phyloP scores from a whole-genome alignment of 2,113 vertebrate genomes.

The Calypte anna region DNA sequence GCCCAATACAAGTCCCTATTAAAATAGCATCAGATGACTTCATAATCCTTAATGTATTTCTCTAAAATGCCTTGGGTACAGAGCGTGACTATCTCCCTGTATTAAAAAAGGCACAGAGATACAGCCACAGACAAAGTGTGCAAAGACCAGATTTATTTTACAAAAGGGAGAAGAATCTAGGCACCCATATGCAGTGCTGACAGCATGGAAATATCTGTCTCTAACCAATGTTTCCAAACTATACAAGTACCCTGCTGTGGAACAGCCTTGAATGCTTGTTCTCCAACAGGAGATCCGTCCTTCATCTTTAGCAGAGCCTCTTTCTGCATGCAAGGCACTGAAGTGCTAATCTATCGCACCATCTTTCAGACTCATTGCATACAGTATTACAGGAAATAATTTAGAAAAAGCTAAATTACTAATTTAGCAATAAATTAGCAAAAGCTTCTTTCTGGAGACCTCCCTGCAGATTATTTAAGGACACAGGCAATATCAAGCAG shows the following conservation, averaged over 20 bases:
- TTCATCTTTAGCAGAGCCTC: background rate
- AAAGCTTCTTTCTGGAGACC: background rate
- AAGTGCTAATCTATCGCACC: background rate
- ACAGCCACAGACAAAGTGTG: background rate
- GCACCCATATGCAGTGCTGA: background rate
- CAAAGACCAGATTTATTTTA: background rate
- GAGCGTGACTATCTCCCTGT: background rate
- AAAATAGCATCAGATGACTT: background rate
- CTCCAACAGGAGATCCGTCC: background rate
- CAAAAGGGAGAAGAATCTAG: background rate
- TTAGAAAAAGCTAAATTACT: background rate
- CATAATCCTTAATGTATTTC: background rate
- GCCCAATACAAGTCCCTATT: background rate
- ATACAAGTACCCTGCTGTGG: background rate
- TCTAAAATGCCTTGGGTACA: background rate
- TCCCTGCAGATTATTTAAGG: background rate
- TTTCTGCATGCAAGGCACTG: background rate
- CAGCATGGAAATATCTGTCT: background rate
- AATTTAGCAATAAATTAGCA: too few species aligned
- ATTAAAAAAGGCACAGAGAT: background rate
- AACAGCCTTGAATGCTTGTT: background rate
- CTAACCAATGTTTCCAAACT: background rate
- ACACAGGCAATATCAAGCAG: background rate
- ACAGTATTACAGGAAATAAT: background rate
- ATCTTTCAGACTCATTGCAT: background rate